These are phyloP conservation scores for Seriola dumerili DNA, from an alignment of 2,113 vertebrate species.

Conservation along the genomic window DNA sequence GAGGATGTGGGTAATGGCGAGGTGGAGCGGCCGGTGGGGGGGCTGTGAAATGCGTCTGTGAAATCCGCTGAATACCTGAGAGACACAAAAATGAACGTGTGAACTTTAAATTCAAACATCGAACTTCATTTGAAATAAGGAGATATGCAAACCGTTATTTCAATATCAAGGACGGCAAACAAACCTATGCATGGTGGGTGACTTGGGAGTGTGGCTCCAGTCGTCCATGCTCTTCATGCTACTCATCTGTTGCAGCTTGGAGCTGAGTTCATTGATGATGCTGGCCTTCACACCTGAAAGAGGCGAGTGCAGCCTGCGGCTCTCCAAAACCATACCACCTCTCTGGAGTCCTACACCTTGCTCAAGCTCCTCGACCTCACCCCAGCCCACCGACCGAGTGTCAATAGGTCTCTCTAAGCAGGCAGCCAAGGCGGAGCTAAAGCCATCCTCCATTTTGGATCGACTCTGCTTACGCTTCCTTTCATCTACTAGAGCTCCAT, in stretches of 20 bases:
- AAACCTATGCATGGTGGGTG: slow-evolving; percentile 81
- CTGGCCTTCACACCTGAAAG: slow-evolving; percentile 91
- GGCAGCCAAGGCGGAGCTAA: slow-evolving; percentile 74
- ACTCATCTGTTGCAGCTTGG: slow-evolving; percentile 93
- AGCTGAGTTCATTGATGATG: slow-evolving; percentile 94
- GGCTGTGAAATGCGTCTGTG: slow-evolving; percentile 84
- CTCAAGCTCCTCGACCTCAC: slow-evolving; percentile 66
- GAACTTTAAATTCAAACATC: neutral
- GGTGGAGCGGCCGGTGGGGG: slow-evolving; percentile 83
- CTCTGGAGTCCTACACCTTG: slow-evolving; percentile 61
- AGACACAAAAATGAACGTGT: slow-evolving; percentile 40
- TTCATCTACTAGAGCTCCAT: slow-evolving; percentile 59
- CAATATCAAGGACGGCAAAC: slow-evolving; percentile 33
- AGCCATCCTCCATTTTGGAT: slow-evolving; percentile 74
- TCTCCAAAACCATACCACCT: slow-evolving; percentile 71
- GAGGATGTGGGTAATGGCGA: slow-evolving; percentile 82
- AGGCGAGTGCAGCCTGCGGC: slow-evolving; percentile 82
- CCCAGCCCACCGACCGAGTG: slow-evolving; percentile 66
- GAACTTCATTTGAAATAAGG: neutral
- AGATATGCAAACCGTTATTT: neutral
- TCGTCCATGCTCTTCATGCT: slow-evolving; percentile 85
- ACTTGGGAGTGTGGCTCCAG: slow-evolving; percentile 81
- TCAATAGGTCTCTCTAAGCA: slow-evolving; percentile 81
- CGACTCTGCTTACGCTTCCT: slow-evolving; percentile 56
- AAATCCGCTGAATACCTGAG: slow-evolving; percentile 87